Evolutionary conservation across 1,140 invertebrate species (phyloP), one percentile per base, ranked within the genome.

Genomic region (Philotrypesis tridentata): DNA sequence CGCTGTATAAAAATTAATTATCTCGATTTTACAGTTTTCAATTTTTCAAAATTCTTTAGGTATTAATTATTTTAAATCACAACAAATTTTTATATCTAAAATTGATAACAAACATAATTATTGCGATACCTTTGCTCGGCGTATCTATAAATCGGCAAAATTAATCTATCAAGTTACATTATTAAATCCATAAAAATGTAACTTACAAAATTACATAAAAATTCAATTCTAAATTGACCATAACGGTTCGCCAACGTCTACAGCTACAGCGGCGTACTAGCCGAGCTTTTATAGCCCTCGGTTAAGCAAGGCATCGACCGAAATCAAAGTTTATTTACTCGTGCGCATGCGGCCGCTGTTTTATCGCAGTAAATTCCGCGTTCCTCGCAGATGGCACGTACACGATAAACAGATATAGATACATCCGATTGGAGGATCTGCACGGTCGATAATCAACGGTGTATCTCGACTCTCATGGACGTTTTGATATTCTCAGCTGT

Each of bases 271-370:
- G 48, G 2, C 21, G 48, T 5, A 1, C 17, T 43, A 14, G 12
- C 48, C 0, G 48, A 17, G 48, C 48, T 55, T 55, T 55, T 55
- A 55, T 55, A 55, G n/a, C 48, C n/a, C 40, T 11, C 40, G 8
- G 12, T 43, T 14, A 14, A 43, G 40, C 48, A 43, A 65, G 33
- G 5, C 48, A 79, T 79, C 48, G 48, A 74, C 33, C 71, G 48
- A 79, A 79, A 79, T 79, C 61, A 76, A 60, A 81, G 65, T 81
- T 81, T 81, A 81, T 81, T 76, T 81, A 70, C 73, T 76, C 31
- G 29, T 29, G 29, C 21, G 33, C 43, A 55, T 0, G 23, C 67
- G 55, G 37, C 63, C 63, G 75, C 61, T 55, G 17, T 81, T 81
- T 81, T 81, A 81, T 81, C 80, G n/a, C 43, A 33, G 48, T 81